Conservation (phyloP, 2,113 vertebrate species). For the Pomatostomus ruficeps region DNA sequence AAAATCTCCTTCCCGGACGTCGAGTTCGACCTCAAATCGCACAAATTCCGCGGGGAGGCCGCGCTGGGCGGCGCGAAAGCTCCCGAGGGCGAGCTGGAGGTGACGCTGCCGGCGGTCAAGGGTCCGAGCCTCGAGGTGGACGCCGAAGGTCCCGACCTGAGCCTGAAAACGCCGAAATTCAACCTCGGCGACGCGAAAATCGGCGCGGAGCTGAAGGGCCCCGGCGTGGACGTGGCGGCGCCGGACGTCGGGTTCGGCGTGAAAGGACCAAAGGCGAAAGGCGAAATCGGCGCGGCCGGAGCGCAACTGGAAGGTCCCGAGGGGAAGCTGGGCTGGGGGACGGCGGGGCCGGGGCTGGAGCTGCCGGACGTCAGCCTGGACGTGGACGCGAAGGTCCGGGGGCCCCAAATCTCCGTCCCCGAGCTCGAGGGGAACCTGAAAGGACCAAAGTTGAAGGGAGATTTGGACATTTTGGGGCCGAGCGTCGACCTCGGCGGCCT, state of each 20-base stretch:
- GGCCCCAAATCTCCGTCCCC: constrained; percentile 41
- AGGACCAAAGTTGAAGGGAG: constrained; percentile 70
- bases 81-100: constrained; percentile 65
- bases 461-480: neutral
- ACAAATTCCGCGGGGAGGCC: constrained; percentile 75
- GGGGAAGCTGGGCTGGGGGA: constrained; percentile 48
- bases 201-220: constrained; percentile 29
- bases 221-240: neutral
- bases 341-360: constrained; percentile 18
- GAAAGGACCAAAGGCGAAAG: constrained; percentile 70
- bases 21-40: constrained; percentile 89
- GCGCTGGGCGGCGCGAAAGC: constrained; percentile 52
- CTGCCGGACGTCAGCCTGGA: neutral
- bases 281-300: neutral
- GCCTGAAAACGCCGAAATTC: constrained; percentile 69
- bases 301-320: constrained; percentile 64
- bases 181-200: constrained; percentile 64
- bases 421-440: constrained; percentile 66
- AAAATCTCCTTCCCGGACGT: constrained; percentile 91
- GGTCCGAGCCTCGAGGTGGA: constrained; percentile 1
- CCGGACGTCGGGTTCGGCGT: rapidly evolving
- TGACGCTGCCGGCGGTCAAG: constrained; percentile 48
- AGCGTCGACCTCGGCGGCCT: neutral
- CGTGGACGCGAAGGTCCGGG: constrained; percentile 25
- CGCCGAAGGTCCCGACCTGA: constrained; percentile 67